These are phyloP conservation scores for Taenaris catops DNA, from an alignment of 2,888 invertebrate species.

Conservation along the genomic window DNA sequence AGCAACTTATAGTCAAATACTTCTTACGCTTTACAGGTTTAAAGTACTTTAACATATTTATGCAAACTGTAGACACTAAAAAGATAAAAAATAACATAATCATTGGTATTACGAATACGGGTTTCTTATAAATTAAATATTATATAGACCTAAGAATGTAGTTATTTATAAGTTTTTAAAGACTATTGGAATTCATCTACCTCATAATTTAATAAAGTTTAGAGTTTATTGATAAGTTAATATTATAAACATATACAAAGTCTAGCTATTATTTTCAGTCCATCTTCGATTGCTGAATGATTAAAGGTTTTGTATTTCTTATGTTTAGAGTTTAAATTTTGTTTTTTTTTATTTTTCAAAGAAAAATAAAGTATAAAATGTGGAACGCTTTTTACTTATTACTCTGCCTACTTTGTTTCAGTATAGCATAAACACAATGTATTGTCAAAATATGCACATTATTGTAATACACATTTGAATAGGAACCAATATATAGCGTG, in stretches of 20 bases:
- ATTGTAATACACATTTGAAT: too few relatives aligned
- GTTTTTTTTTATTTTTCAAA: constrained; percentile 73
- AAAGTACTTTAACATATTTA: too few relatives aligned
- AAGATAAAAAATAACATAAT: too few relatives aligned
- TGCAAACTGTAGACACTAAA: too few relatives aligned
- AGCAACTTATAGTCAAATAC: too few relatives aligned
- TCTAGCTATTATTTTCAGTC: constrained; percentile 49
- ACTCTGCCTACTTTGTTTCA: too few relatives aligned
- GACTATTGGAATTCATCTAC: constrained; percentile 77
- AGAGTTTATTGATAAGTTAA: constrained; percentile 70
- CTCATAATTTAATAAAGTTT: constrained; percentile 72
- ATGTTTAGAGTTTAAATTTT: constrained; percentile 71
- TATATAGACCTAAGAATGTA: constrained; percentile 37
- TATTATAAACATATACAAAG: constrained; percentile 60
- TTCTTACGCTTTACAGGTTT: too few relatives aligned
- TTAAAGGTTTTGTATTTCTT: constrained; percentile 56
- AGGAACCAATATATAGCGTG: too few relatives aligned
- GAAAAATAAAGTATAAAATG: constrained; percentile 61
- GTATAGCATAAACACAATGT: too few relatives aligned
- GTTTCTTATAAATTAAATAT: constrained; percentile 49
- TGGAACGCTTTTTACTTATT: constrained; percentile 31
- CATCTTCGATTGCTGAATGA: constrained; percentile 55
- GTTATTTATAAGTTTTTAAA: constrained; percentile 61
- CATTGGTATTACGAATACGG: constrained; percentile 33
- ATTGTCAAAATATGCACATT: too few relatives aligned